Evolutionary conservation across 2,888 invertebrate species (phyloP), one percentile per base, ranked within the genome.

Genomic region (Gymnoscelis rufifasciata): DNA sequence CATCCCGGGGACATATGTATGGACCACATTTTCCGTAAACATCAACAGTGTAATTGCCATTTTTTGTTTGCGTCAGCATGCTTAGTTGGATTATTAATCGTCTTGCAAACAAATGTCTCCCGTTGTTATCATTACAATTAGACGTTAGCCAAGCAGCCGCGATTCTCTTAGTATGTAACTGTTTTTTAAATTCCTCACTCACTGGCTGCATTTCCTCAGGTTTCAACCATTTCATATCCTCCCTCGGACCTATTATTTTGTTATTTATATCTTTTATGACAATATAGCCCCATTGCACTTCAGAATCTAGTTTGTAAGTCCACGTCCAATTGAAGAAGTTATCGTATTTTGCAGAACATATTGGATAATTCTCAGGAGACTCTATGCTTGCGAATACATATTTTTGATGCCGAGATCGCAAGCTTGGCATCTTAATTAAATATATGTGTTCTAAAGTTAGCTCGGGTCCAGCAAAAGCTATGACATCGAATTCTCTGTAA

Each of bases 291-390:
- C 68, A 72, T 2, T 57, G 56, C 1, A 75, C 59, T 48, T 83
- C 78, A 1, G 81, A 81, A 49, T 75, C 65, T 5, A 81, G 51
- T 50, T 49, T 70, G 42, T 70, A 83, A 0, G 80, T 80, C 71
- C 75, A 75, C 0, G 81, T 80, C 80, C 81, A 81, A 41, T 83
- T 82, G 38, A 80, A 82, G 44, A 63, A 77, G 2, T 55, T 52
- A 28, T 84, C 61, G 1, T 71, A 71, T 8, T 37, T 46, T 3
- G 54, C 28, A 5, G 60, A 47, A 28, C 74, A 74, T 0, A 66
- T 42, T 0, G 74, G 71, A 47, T 78, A 78, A 37, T 73, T 57
- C 2, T 64, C 59, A 5, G 79, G 46, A 1, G 83, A 78, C 52
- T 83, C 83, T 48, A 74, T 74, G 8, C 62, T 67, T 5, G 66